Evolutionary conservation across 1,140 invertebrate species (phyloP), one percentile per base, ranked within the genome.

Genomic region (Diabrotica undecimpunctata): DNA sequence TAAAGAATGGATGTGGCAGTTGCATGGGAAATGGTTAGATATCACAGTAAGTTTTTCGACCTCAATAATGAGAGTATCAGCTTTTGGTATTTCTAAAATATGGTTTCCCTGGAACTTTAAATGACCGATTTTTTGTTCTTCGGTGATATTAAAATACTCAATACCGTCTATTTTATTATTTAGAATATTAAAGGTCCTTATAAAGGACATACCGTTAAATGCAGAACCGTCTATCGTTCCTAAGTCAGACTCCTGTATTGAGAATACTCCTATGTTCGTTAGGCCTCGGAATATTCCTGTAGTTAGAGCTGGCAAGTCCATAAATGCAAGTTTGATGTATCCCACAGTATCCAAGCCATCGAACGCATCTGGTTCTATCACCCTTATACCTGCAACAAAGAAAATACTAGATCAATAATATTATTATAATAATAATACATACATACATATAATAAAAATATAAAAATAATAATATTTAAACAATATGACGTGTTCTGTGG

Each of bases 141-240:
- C 81, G 0, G 83, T 83, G 14, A 93, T 79, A 61, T 87, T 84
- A 0, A 93, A 77, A 69, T 88, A 87, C 72, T 91, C 87, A 12
- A 93, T 86, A 0, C 85, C 83, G 68, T 94, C 91, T 57, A 94
- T 91, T 75, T 93, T 93, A 75, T 93, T 93, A 74, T 92, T 92
- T 6, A 90, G 77, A 59, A 93, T 84, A 72, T 91, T 90, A 5
- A 94, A 75, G 46, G 80, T 84, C 10, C 87, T 86, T 4, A 93
- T 86, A 66, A 85, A 83, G 6, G 81, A 80, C 5, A 92, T 78
- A 0, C 89, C 90, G 9, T 86, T 84, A 70, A 93, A 94, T 0
- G 89, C 89, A 38, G 88, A 86, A 0, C 85, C 81, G 39, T 85
- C 83, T 39, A 93, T 85, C 0, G 88, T 79, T 0, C 91, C 91